Base-by-base conservation (phyloP, 2,888 invertebrate genomes). In the Cyrtodaria siliqua region DNA sequence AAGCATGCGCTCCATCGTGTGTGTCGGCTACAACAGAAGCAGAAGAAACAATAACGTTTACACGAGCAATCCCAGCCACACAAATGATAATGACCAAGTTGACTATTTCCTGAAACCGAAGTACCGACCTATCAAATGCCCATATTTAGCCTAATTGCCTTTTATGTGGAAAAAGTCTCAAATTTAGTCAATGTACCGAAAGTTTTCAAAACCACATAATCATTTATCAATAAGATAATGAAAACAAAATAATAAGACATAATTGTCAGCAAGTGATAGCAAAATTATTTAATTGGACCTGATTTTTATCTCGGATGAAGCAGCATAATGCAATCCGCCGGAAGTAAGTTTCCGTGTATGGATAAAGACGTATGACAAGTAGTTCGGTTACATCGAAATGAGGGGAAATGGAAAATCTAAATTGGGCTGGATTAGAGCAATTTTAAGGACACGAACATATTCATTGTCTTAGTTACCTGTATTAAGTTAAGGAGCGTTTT, bases 211-310 rank as follows among this genome's bases (percentile, higher is more conserved):
- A 59, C 33, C 29, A 29, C 20, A 72, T 64, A 73, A 73, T 72
- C 53, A 78, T 73, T 64, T 61, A 78, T 78, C 78, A 78, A 73
- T 73, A 78, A 73, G 78, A 78, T 78, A 78, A 78, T 73, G 61
- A 59, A 68, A 63, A 59, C 59, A 55, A 20, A 49, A 68, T 69
- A 78, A 78, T 72, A 40, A 68, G 64, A 72, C 52, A 72, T 72
- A 78, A 78, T 77, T 78, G 63, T 61, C 38, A 49, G 27, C 59
- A 62, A 78, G 66, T 80, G 79, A 80, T 79, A 79, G 74, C 71
- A 75, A 79, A 79, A 79, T 79, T 53, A 75, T 68, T 68, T 79
- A 79, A 79, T 79, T 71, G 74, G 63, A 23, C 40, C 44, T 52
- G 79, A 79, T 79, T 68, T 64, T 50, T 69, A 79, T 79, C 79